phyloP scores from a whole-genome alignment of 2,113 vertebrate species.

The Leptocoma aspasia region DNA sequence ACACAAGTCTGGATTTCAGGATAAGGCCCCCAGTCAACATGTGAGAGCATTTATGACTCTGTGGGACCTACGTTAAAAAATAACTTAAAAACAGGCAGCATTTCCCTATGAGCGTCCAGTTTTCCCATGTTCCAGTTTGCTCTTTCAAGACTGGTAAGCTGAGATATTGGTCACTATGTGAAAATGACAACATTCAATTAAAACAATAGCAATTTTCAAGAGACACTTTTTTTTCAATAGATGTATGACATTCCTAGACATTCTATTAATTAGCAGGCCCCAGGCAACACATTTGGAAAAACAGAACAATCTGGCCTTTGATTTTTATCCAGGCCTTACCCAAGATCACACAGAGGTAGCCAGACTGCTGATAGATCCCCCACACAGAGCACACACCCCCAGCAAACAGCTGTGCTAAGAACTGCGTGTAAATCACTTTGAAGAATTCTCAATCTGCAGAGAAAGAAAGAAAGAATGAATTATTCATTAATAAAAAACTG shows the following conservation, averaged over 20 bases:
- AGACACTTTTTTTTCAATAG: slow-evolving; percentile 29
- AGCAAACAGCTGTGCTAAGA: slow-evolving; percentile 53
- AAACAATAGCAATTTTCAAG: slow-evolving; percentile 65
- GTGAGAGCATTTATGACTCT: slow-evolving; percentile 53
- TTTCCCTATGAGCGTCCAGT: neutral
- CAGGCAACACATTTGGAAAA: slow-evolving; percentile 60
- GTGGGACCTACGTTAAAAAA: slow-evolving; percentile 32
- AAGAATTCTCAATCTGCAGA: slow-evolving; percentile 31
- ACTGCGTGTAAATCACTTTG: neutral
- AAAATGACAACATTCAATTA: slow-evolving; percentile 57
- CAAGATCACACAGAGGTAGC: slow-evolving; percentile 62
- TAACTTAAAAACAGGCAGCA: slow-evolving; percentile 8
- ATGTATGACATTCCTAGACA: slow-evolving; percentile 64
- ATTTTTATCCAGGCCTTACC: slow-evolving; percentile 61
- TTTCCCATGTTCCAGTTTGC: slow-evolving; percentile 47
- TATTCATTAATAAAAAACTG: slow-evolving; percentile 10
- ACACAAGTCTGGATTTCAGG: slow-evolving; percentile 25
- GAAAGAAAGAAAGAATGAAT: slow-evolving; percentile 11
- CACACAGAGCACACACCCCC: slow-evolving; percentile 39
- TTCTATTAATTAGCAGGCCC: slow-evolving; percentile 57
- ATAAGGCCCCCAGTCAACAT: slow-evolving; percentile 54
- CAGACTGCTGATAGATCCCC: slow-evolving; percentile 59
- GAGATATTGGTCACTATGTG: slow-evolving; percentile 47
- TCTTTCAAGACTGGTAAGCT: slow-evolving; percentile 23
- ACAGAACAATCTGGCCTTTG: slow-evolving; percentile 63